Evolutionary conservation across 2,113 vertebrate species (phyloP), one percentile per base, ranked within the genome.

Genomic region (Cichladusa arquata): DNA sequence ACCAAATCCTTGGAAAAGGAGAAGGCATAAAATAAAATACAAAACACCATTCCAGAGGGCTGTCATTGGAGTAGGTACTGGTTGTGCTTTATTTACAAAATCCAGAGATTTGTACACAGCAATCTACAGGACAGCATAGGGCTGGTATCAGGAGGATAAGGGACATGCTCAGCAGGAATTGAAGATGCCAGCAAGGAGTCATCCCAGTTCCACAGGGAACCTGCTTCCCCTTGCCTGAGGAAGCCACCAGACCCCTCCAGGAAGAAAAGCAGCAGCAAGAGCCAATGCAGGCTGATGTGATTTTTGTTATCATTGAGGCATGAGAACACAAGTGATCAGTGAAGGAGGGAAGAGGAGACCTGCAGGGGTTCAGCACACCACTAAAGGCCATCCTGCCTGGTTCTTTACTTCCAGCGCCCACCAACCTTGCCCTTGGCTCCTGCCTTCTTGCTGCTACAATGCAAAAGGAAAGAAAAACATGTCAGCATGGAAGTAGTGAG

Each of bases 401-500:
- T 36, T 67, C 88, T 97, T 98, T 98, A 99, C 98, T 99, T 99
- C 98, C 99, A 99, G 98, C 99, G 99, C 72, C 98, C 99, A 0
- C 98, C 97, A 53, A 98, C 98, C 50, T 98, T 98, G 96, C 98
- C 98, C 95, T 98, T 98, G 94, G 97, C 97, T 60, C 98, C 98
- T 5, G 98, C 98, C 98, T 99, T 99, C 98, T 99, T 99, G 99
- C 99, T 99, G 98, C 99, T 99, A 91, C 96, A 98, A 90, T 67
- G 28, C 88, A 92, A 67, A 95, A 94, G 45, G 57, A 66, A 82
- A 88, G 44, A 91, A 84, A 81, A 82, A 69, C 17, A 26, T 3
- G 28, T 97, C 82, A 94, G 65, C 8, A 2, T 6, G 28, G 42
- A 61, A 70, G 31, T 1, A 1, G 25, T 33, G 7, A 16, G 40